These are phyloP conservation scores for Anseranas semipalmata DNA, from an alignment of 2,113 vertebrate species.

Conservation along the genomic window DNA sequence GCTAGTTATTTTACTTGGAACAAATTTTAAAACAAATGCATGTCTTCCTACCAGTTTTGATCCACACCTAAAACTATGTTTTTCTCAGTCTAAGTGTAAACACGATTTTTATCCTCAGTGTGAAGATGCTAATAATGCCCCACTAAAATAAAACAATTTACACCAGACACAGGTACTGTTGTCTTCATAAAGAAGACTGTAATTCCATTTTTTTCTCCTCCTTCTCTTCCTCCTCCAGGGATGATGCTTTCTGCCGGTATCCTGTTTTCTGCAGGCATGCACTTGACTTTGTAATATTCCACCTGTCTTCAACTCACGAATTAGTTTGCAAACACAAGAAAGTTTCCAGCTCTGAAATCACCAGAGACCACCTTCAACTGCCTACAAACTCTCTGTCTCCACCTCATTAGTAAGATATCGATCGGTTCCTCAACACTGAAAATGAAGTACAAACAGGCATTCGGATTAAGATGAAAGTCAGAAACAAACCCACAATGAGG, in stretches of 20 bases:
- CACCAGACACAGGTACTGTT: background rate
- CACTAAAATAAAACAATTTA: accelerated
- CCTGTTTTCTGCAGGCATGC: background rate
- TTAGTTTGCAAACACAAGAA: background rate
- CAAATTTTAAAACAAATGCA: background rate
- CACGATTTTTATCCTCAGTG: accelerated
- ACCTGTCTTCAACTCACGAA: background rate
- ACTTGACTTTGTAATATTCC: background rate
- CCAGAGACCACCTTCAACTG: background rate
- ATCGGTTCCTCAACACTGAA: background rate
- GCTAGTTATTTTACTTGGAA: background rate
- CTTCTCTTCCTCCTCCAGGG: background rate
- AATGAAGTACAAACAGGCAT: accelerated
- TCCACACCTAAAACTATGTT: background rate
- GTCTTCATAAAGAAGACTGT: background rate
- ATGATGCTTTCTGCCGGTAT: accelerated
- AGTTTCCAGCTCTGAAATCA: background rate
- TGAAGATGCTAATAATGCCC: accelerated
- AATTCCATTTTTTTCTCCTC: background rate
- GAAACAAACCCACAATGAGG: accelerated
- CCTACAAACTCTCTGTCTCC: background rate
- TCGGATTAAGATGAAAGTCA: accelerated
- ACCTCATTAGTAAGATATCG: accelerated
- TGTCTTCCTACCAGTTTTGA: background rate
- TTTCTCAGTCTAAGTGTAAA: background rate